phyloP scores from a whole-genome alignment of 2,797 vertebrate genomes.

The Glyptemys insculpta region DNA sequence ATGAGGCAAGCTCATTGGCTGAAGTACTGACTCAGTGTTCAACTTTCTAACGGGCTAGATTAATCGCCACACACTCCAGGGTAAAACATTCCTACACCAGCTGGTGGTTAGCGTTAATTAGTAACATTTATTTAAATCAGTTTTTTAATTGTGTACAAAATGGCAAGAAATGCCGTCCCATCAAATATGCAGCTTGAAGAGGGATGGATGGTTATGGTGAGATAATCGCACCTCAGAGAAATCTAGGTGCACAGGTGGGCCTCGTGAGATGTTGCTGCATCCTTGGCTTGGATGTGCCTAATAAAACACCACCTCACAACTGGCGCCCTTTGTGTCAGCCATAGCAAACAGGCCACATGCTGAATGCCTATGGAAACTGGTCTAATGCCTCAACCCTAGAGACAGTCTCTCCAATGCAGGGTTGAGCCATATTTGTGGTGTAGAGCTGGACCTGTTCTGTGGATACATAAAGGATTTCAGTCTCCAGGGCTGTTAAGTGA shows the following conservation, averaged over 20 bases:
- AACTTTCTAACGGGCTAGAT: conserved; percentile 25
- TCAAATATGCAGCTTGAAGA: not conserved
- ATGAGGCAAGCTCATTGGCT: not conserved
- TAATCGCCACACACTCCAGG: not conserved
- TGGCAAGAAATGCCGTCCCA: not conserved
- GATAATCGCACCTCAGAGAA: not conserved
- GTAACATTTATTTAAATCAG: conserved; percentile 28
- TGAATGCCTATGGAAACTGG: not conserved
- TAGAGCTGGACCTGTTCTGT: not conserved
- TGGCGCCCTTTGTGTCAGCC: not conserved
- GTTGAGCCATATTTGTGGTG: not conserved
- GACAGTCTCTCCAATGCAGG: not conserved
- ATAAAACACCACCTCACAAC: not conserved
- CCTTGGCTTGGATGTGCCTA: not conserved
- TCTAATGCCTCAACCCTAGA: not conserved
- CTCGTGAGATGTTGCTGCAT: not conserved
- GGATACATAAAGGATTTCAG: not conserved
- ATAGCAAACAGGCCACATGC: not conserved
- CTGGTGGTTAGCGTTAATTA: conserved; percentile 22
- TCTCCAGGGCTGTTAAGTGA: not conserved
- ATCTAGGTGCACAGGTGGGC: not conserved
- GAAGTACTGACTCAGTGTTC: not conserved
- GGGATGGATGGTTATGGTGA: not conserved
- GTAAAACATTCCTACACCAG: conserved; percentile 23
- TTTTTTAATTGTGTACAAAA: not conserved